phyloP scores from a whole-genome alignment of 1,140 invertebrate genomes.

The Megathymus violae region DNA sequence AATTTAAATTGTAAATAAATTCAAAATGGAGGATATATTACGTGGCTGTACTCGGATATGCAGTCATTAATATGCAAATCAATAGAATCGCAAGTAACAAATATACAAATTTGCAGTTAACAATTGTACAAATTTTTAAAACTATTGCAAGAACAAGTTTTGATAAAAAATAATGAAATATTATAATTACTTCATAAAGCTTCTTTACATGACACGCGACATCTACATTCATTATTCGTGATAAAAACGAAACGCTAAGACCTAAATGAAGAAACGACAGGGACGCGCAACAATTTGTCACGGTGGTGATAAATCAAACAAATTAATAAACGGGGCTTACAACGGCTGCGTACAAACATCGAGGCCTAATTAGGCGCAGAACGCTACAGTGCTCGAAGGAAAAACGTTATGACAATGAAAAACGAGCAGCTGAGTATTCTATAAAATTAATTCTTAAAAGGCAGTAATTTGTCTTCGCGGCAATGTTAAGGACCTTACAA shows the following conservation, averaged over 20 bases:
- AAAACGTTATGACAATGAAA: slow-evolving; percentile 67
- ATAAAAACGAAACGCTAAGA: not conserved
- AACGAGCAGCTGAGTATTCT: slow-evolving; percentile 57
- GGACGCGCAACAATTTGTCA: slow-evolving; percentile 39
- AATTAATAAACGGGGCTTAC: slow-evolving; percentile 48
- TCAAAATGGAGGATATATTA: no score
- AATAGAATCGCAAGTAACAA: no score
- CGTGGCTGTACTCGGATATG: no score
- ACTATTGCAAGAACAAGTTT: no score
- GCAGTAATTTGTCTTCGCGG: slow-evolving; percentile 62
- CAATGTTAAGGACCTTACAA: slow-evolving; percentile 11
- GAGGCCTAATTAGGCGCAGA: slow-evolving; percentile 59
- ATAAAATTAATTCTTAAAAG: slow-evolving; percentile 74
- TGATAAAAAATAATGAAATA: no score
- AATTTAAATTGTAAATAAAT: no score
- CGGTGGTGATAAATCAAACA: slow-evolving; percentile 47
- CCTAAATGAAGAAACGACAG: slow-evolving; percentile 18
- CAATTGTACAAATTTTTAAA: no score
- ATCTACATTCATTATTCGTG: no score
- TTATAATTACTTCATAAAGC: no score
- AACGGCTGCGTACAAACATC: slow-evolving; percentile 49
- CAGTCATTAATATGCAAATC: no score
- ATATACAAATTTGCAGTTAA: no score
- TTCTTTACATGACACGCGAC: no score
- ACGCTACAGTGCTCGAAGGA: slow-evolving; percentile 44